Base-by-base conservation (phyloP, 2,113 vertebrate species). In the Cranoglanis bouderius region DNA sequence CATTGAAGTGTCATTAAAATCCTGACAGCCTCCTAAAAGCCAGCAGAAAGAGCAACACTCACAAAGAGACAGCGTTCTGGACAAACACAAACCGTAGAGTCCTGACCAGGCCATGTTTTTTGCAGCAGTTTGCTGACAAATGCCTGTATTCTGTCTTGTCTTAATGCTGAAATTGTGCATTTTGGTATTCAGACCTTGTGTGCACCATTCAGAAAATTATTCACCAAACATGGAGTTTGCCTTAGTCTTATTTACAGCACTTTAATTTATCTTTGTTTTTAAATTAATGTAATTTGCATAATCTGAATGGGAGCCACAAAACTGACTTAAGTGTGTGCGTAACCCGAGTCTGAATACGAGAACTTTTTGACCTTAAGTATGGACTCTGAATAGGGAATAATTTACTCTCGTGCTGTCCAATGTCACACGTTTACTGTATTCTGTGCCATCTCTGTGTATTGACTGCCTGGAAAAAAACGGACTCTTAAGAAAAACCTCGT, bases 1-100 rank as follows among this genome's bases (percentile, higher is more conserved):
- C 51, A 21, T 26, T 18, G n/a, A 61, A 26, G 51, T 85, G 88
- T 65, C 65, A 84, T 88, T 88, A 70, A 51, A 53, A 85, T 53
- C n/a, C 57, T 38, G 40, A 77, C 19, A 40, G 82, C 19, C 38
- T 55, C 43, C 82, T 84, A 65, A 35, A 84, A 46, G 38, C 55
- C 63, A n/a, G n/a, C 40, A 51, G 72, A 84, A 67, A 70, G 46
- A 72, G 29, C 70, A 83, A 24, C 63, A 14, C 29, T 32, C 24
- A 10, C n/a, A 46, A 84, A 82, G n/a, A 75, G 83, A 46, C 16
- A 40, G 46, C n/a, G 46, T 5, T 67, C 16, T 67, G 24, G n/a
- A 51, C 32, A 26, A 81, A 38, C 59, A 21, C 83, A 57, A 43
- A 29, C 40, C 13, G 26, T 10, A 18, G 29, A n/a, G 81, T 84